Percentiles rank a stretch among this genome's conserved stretches.
phyloP scores from a whole-genome alignment of 2,888 invertebrate genomes.

The Melanotus villosus region DNA sequence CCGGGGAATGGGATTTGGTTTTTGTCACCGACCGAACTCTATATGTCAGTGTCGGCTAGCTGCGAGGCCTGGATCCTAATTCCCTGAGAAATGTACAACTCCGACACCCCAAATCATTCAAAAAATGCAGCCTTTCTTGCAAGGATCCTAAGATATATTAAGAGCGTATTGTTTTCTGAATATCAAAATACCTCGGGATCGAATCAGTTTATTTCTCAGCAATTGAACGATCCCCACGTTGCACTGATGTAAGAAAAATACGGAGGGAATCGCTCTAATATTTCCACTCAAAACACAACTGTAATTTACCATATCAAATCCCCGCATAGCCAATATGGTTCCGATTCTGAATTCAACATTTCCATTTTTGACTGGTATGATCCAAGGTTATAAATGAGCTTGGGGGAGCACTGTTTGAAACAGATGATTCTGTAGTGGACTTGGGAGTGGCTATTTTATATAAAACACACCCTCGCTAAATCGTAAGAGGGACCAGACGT shows the following conservation, averaged over 20 bases:
- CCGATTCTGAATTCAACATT: slow-evolving; percentile 59
- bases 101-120: slow-evolving; percentile 20
- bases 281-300: slow-evolving; percentile 53
- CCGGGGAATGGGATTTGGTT: slow-evolving; percentile 67
- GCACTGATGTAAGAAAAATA: slow-evolving; percentile 43
- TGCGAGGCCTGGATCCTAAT: slow-evolving; percentile 62
- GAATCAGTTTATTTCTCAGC: slow-evolving; percentile 33
- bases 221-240: slow-evolving; percentile 31
- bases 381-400: slow-evolving; percentile 66
- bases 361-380: slow-evolving; percentile 68
- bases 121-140: slow-evolving; percentile 14
- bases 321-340: slow-evolving; percentile 62
- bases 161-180: slow-evolving; percentile 15
- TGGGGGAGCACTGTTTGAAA: slow-evolving; percentile 61
- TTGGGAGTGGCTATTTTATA: slow-evolving; percentile 62
- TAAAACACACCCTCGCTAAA: slow-evolving; percentile 63
- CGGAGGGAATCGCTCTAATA: slow-evolving; percentile 36
- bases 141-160: slow-evolving; percentile 6
- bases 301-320: slow-evolving; percentile 64
- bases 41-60: slow-evolving; percentile 66
- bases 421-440: slow-evolving; percentile 58
- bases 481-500: slow-evolving; percentile 38
- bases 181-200: slow-evolving; percentile 12
- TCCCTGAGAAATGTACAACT: slow-evolving; percentile 61
- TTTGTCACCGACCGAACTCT: slow-evolving; percentile 67